These are phyloP conservation scores for Amblyjoppa fuscipennis DNA, from an alignment of 2,888 invertebrate species.

Conservation along the genomic window DNA sequence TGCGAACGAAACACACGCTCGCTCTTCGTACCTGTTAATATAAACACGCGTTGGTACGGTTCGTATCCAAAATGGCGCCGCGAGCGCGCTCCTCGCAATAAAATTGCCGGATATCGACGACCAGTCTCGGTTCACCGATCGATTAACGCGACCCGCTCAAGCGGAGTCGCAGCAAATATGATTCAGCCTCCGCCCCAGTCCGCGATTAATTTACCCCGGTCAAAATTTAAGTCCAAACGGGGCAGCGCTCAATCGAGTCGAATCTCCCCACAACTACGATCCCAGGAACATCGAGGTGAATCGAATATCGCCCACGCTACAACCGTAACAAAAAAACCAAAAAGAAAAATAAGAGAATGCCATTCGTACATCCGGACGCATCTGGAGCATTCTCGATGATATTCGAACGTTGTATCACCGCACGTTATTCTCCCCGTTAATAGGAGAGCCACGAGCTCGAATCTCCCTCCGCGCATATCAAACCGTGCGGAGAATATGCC, in stretches of 20 bases:
- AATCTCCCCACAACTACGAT: not conserved
- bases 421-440: not conserved
- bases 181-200: too few relatives aligned
- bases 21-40: not conserved
- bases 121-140: not conserved
- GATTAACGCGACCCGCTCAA: not conserved
- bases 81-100: not conserved
- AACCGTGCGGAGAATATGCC: constrained; percentile 30
- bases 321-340: not conserved
- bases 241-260: not conserved
- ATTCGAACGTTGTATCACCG: constrained; percentile 20
- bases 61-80: too few relatives aligned
- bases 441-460: constrained; percentile 22
- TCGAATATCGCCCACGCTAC: not conserved
- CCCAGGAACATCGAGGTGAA: not conserved
- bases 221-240: not conserved
- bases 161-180: too few relatives aligned
- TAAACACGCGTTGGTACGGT: not conserved
- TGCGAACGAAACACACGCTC: constrained; percentile 23
- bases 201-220: not conserved
- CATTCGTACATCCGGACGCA: constrained; percentile 19
- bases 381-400: constrained; percentile 28
- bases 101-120: not conserved
- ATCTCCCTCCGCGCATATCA: constrained; percentile 28
- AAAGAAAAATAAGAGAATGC: not conserved